Conservation (phyloP, 2,888 invertebrate species). For the Drosophila paucipuncta region DNA sequence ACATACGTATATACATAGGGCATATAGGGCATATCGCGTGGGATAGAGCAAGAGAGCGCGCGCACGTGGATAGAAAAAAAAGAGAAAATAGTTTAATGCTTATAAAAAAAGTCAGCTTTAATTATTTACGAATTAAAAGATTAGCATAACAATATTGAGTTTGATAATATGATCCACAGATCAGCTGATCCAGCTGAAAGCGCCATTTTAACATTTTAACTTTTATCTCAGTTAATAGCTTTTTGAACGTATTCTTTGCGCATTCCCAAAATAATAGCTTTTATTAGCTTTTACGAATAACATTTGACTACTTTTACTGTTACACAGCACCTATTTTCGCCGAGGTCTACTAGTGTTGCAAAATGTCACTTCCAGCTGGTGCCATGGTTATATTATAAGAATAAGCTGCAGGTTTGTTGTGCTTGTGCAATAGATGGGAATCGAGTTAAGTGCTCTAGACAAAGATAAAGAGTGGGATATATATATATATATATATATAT, state of each 20-base stretch:
- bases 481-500: neutral
- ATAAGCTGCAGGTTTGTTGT: constrained; percentile 14
- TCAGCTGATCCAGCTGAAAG: constrained; percentile 27
- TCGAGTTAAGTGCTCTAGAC: constrained; percentile 38
- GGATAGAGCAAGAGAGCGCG: constrained; percentile 67
- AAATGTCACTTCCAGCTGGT: constrained; percentile 23
- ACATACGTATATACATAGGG: constrained; percentile 39
- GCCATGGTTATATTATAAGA: constrained; percentile 13
- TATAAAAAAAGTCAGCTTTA: constrained; percentile 56
- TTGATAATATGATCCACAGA: constrained; percentile 16
- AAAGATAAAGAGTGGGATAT: constrained; percentile 2
- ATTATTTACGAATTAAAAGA: constrained; percentile 34
- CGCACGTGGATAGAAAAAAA: constrained; percentile 75
- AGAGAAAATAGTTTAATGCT: constrained; percentile 75
- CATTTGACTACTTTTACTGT: neutral
- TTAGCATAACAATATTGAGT: constrained; percentile 31
- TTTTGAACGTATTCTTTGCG: neutral
- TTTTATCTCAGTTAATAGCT: neutral
- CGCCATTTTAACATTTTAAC: neutral
- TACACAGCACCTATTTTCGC: neutral
- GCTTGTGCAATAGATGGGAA: constrained; percentile 44
- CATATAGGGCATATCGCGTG: constrained; percentile 52
- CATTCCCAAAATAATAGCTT: neutral
- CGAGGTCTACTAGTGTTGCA: neutral
- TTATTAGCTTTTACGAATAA: neutral